phyloP scores from a whole-genome alignment of 2,888 invertebrate genomes.

The Augiades crinisus region DNA sequence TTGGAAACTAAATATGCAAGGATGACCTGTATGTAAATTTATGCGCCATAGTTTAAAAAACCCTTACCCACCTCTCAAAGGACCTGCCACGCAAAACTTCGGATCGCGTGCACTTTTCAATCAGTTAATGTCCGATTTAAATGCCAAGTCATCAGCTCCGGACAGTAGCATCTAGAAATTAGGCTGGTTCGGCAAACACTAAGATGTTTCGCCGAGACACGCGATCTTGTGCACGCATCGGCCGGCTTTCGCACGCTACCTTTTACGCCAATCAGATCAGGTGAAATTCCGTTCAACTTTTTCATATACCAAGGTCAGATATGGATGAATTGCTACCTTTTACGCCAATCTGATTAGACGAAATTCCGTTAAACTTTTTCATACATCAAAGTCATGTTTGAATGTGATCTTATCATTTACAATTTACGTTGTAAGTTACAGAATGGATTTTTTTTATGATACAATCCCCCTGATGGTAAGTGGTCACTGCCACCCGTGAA shows the following conservation, averaged over 20 bases:
- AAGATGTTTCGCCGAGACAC: not conserved
- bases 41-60: not conserved
- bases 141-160: not conserved
- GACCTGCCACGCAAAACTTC: not conserved
- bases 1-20: too few relatives aligned
- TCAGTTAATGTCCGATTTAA: not conserved
- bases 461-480: too few relatives aligned
- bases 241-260: not conserved
- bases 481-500: too few relatives aligned
- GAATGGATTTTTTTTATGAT: too few relatives aligned
- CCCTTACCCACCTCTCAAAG: not conserved
- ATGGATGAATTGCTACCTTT: too few relatives aligned
- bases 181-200: constrained; percentile 2
- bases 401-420: not conserved
- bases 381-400: not conserved
- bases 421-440: too few relatives aligned
- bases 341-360: not conserved
- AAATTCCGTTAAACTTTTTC: not conserved
- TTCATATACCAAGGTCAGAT: too few relatives aligned
- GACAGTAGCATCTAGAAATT: constrained; percentile 3
- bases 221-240: constrained; percentile 12
- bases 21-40: too few relatives aligned
- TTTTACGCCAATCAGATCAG: not conserved
- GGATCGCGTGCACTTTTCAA: constrained; percentile 1
- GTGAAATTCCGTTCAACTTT: not conserved